These are phyloP conservation scores for Polymixis flavicincta DNA, from an alignment of 2,888 invertebrate genomes.

Conservation along the genomic window DNA sequence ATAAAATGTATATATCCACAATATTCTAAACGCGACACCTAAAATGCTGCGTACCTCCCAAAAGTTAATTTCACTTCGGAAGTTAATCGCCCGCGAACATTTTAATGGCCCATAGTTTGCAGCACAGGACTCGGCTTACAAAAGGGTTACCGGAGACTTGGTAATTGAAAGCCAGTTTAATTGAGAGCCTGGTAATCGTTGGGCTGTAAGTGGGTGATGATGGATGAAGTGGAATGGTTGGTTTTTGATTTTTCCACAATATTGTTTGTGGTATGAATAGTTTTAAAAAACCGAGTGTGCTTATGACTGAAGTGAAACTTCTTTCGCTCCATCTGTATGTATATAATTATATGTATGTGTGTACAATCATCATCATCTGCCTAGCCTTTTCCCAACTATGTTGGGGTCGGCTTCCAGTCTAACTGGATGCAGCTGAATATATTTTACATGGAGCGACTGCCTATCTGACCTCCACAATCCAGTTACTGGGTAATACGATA, in stretches of 20 bases:
- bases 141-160: constrained; percentile 42
- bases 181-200: constrained; percentile 29
- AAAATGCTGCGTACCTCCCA: constrained; percentile 25
- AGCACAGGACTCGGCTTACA: constrained; percentile 38
- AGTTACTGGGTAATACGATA: too few species aligned
- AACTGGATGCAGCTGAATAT: too few species aligned
- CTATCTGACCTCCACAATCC: too few species aligned
- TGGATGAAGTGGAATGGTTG: neutral
- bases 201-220: neutral
- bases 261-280: neutral
- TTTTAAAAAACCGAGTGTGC: too few species aligned
- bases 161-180: constrained; percentile 50
- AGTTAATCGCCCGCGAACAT: constrained; percentile 56
- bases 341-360: too few species aligned
- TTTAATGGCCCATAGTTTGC: constrained; percentile 49
- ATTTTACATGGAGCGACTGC: too few species aligned
- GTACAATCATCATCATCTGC: too few species aligned
- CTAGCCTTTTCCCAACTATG: too few species aligned
- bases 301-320: too few species aligned
- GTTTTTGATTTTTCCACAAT: neutral
- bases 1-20: neutral
- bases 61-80: constrained; percentile 20
- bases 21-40: neutral
- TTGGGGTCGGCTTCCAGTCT: fast-evolving
- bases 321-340: too few species aligned